Base-by-base conservation (phyloP, 2,113 vertebrate species). In the Oenanthe melanoleuca region DNA sequence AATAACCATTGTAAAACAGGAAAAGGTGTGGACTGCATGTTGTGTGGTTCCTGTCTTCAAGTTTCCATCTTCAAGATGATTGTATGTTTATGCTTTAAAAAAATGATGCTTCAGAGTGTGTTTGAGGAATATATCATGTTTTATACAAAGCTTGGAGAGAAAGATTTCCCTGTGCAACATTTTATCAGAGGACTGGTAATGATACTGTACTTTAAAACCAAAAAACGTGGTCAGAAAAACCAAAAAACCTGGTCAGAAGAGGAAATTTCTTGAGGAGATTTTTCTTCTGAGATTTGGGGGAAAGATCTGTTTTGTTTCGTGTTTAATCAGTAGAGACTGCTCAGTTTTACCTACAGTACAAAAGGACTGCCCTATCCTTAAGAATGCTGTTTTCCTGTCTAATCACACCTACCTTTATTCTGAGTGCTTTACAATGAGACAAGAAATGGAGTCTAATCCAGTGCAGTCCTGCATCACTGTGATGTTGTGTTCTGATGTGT, bases 41-140 rank as follows among this genome's bases (percentile, higher is more conserved):
- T 40, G 11, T 56, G 11, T 74, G 65, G 45, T 91, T 96, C 85
- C 77, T 89, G 61, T 70, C 69, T 91, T 89, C 38, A 60, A 12
- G 34, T 78, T 89, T 93, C 59, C 20, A 53, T 63, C 67, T 92
- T 86, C 14, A 29, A n/a, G 52, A 29, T 79, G 34, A 47, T 45
- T 64, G 3, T 37, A 14, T 15, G 40, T 50, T 89, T 89, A 45
- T 0, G 0, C 42, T 87, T 87, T 29, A 61, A 55, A 79, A 42
- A 56, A 25, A 79, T 0, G 0, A 7, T 22, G 8, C 33, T 55
- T 65, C 29, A 9, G 40, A 67, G 8, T 42, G 12, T 64, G 8
- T 78, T 38, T 47, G 6, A 34, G 40, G 61, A n/a, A n/a, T 47
- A 47, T 33, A 38, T 49, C 14, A 11, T 25, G 8, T 50, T 80